Evolutionary conservation across 2,113 vertebrate genomes (phyloP).

Genomic region (Gymnorhina tibicen): DNA sequence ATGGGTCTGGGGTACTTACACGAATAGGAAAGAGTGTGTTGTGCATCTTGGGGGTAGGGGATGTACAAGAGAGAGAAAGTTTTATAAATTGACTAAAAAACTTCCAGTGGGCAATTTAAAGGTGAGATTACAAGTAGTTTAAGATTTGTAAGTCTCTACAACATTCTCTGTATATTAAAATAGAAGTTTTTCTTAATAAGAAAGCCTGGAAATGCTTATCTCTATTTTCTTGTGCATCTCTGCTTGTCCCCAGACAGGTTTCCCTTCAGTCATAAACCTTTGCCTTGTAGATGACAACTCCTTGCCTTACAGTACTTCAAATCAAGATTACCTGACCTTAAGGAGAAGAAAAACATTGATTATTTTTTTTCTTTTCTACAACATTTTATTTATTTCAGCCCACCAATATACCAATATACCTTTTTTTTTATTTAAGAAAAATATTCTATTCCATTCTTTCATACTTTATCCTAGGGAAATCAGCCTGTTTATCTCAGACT

Average conservation of each 20-base stretch:
- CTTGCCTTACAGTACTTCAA: neutral
- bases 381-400: neutral
- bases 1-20: conserved; percentile 10
- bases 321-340: neutral
- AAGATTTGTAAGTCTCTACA: neutral
- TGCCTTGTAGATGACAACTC: conserved; percentile 13
- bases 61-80: neutral
- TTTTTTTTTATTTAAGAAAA: neutral
- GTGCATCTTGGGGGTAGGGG: fast-evolving
- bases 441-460: neutral
- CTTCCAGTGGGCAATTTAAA: conserved; percentile 23
- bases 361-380: neutral
- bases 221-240: neutral
- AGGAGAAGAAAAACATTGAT: neutral
- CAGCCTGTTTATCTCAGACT: neutral
- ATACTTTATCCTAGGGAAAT: neutral
- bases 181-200: neutral
- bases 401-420: neutral
- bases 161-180: neutral
- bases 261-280: neutral
- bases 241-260: neutral
- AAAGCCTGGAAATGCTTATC: neutral
- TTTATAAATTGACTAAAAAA: conserved; percentile 46
- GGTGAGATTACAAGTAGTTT: neutral
- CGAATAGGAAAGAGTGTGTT: neutral